Conservation (phyloP, 2,888 invertebrate genomes). For the Nudaria mundana region DNA sequence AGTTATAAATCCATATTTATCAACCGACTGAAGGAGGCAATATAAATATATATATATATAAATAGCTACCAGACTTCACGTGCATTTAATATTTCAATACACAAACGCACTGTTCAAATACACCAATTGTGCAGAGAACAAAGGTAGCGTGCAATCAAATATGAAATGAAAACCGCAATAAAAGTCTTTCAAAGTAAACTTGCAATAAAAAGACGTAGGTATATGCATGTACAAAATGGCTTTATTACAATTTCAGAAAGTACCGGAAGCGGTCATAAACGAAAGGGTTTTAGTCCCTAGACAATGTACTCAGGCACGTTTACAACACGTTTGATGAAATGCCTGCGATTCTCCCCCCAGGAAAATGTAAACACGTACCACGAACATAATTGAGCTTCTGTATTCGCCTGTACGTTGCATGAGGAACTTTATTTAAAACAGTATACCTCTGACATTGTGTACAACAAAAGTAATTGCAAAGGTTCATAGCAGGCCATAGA, state of each 20-base stretch:
- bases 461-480: too few species aligned
- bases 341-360: conserved; percentile 28
- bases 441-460: not conserved
- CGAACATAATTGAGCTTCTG: conserved; percentile 49
- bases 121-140: conserved; percentile 9
- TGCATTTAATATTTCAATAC: not conserved
- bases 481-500: too few species aligned
- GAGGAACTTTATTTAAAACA: not conserved
- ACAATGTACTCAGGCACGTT: conserved; percentile 47
- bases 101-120: conserved; percentile 6
- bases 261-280: conserved; percentile 30
- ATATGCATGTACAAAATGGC: conserved; percentile 34
- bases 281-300: conserved; percentile 43
- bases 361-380: conserved; percentile 44
- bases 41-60: not conserved
- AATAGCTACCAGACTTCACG: not conserved
- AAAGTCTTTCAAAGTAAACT: conserved; percentile 28
- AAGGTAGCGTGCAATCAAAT: conserved; percentile 7
- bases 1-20: too few species aligned
- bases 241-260: conserved; percentile 35
- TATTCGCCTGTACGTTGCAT: conserved; percentile 14
- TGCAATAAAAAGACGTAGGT: conserved; percentile 26
- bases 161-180: conserved; percentile 16
- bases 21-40: not conserved
- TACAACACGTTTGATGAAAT: conserved; percentile 56